Percentiles rank a stretch among this genome's conserved stretches.
These are phyloP conservation scores for Morpho deidamia DNA, from an alignment of 2,888 invertebrate species.

Conservation along the genomic window DNA sequence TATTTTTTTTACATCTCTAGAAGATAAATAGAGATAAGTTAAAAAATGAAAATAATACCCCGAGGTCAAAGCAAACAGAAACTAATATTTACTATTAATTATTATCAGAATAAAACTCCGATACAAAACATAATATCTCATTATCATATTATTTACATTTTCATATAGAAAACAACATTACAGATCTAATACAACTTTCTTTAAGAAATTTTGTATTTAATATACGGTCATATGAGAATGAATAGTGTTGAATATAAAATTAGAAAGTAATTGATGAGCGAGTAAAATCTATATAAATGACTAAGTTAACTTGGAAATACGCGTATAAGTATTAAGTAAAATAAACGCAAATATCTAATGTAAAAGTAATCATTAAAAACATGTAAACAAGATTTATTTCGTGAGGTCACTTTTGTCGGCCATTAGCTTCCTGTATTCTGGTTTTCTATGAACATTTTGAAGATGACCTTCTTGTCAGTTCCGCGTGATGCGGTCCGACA, in stretches of 20 bases:
- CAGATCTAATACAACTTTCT: too few species aligned
- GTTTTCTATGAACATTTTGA: slow-evolving; percentile 40
- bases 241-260: neutral
- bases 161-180: neutral
- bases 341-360: neutral
- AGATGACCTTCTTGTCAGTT: slow-evolving; percentile 38
- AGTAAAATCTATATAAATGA: neutral
- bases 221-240: neutral
- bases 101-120: neutral
- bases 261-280: slow-evolving; percentile 6
- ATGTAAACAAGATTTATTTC: slow-evolving; percentile 30
- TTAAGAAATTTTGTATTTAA: too few species aligned
- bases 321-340: neutral
- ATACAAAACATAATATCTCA: slow-evolving; percentile 23
- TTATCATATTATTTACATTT: slow-evolving; percentile 32
- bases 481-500: slow-evolving; percentile 26
- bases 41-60: too few species aligned
- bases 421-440: slow-evolving; percentile 47
- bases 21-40: too few species aligned
- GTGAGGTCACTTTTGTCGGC: slow-evolving; percentile 46
- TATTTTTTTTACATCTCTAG: too few species aligned
- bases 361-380: too few species aligned
- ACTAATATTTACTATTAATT: neutral
- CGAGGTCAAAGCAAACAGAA: too few species aligned
- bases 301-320: neutral